Percentiles rank a stretch among this genome's conserved stretches.
Evolutionary conservation across 2,113 vertebrate species (phyloP).

Genomic region (Steatornis caripensis): DNA sequence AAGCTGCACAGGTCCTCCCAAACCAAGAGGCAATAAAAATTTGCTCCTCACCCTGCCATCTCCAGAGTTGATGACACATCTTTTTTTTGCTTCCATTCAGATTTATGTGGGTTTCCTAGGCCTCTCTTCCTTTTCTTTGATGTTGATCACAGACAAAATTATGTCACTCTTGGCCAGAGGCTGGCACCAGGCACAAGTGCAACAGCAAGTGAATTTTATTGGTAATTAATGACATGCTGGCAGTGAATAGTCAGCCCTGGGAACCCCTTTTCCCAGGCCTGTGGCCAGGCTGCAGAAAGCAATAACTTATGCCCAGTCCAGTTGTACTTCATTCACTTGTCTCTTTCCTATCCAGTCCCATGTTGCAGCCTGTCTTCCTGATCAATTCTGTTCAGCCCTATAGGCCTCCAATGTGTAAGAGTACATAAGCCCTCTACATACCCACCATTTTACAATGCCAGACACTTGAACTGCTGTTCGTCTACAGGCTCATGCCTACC

Average conservation of each 20-base stretch:
- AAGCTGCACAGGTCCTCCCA: conserved; percentile 22
- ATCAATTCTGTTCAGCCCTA: background rate
- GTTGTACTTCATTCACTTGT: background rate
- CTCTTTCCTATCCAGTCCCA: background rate
- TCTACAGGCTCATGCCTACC: background rate
- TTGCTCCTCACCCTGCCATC: background rate
- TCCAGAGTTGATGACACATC: conserved; percentile 27
- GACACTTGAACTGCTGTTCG: background rate
- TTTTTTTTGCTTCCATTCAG: conserved; percentile 36
- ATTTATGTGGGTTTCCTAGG: conserved; percentile 26
- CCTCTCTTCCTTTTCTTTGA: conserved; percentile 30
- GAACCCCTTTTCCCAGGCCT: background rate
- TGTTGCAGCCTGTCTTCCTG: background rate
- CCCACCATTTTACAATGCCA: background rate
- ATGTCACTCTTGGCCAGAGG: conserved; percentile 26
- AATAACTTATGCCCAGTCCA: background rate
- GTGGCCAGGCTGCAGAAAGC: background rate
- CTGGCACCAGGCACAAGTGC: background rate
- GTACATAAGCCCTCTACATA: background rate
- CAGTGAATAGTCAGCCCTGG: background rate
- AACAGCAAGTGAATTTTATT: background rate
- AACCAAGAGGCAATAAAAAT: conserved; percentile 4
- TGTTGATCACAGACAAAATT: conserved; percentile 18
- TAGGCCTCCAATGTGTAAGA: rapidly evolving
- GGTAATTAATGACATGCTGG: background rate